These are phyloP conservation scores for Ricordea florida DNA, from an alignment of 92 coral and sea anemone species.

Conservation along the genomic window DNA sequence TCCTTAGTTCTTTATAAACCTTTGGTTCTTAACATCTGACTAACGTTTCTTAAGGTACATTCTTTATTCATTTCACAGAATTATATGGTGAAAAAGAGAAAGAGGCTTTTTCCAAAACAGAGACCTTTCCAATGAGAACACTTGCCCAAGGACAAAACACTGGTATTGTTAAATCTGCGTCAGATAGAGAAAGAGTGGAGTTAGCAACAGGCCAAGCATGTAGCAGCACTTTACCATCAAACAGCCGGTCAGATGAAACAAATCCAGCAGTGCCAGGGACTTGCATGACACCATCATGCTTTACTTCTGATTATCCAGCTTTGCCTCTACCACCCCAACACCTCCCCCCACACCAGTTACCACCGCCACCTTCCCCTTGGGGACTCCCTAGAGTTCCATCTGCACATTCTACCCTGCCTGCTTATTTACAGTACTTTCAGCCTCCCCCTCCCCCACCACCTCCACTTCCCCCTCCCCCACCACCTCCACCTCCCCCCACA, in stretches of 20 bases:
- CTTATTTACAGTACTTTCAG: slow-evolving; percentile 29
- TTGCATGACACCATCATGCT: not conserved
- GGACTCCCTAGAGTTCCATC: slow-evolving; percentile 71
- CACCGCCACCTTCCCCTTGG: slow-evolving; percentile 76
- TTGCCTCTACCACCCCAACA: slow-evolving; percentile 80
- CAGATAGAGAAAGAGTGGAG: not conserved
- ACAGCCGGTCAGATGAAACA: not conserved
- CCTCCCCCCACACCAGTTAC: slow-evolving; percentile 52
- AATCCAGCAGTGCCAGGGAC: no score
- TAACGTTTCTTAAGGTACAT: not conserved
- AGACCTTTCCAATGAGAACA: not conserved
- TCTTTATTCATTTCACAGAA: not conserved
- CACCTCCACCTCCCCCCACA: slow-evolving; percentile 2
- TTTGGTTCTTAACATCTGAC: not conserved
- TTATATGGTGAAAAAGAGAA: slow-evolving; percentile 11
- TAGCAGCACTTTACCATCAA: not conserved
- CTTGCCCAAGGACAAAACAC: not conserved
- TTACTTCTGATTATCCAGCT: slow-evolving; percentile 31
- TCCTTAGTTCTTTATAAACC: not conserved
- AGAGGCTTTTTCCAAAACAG: not conserved
- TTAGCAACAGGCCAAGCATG: not conserved
- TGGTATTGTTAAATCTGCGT: not conserved
- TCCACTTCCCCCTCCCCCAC: slow-evolving; percentile 49
- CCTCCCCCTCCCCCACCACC: slow-evolving; percentile 51
- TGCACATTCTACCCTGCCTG: slow-evolving; percentile 76